phyloP scores from a whole-genome alignment of 2,113 vertebrate species.

The Odontesthes bonariensis region DNA sequence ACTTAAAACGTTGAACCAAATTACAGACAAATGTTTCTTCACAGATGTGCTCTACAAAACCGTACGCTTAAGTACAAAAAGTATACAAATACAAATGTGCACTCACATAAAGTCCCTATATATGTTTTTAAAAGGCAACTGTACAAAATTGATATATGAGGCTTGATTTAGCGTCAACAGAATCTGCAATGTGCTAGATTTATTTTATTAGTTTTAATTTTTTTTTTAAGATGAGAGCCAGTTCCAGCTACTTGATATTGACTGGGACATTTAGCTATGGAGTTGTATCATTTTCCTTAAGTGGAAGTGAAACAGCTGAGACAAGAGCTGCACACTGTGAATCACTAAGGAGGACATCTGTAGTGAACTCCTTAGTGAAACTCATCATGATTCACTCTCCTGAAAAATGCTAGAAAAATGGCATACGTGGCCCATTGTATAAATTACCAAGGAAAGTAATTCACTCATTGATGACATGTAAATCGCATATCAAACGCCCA shows the following conservation, averaged over 20 bases:
- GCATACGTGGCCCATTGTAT: too few species aligned
- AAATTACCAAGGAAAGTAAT: background rate
- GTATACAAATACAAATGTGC: slow-evolving; percentile 21
- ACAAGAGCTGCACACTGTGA: background rate
- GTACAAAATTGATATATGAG: slow-evolving; percentile 3
- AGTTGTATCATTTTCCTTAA: background rate
- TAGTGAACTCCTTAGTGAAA: background rate
- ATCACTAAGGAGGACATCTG: background rate
- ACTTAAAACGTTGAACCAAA: slow-evolving; percentile 1
- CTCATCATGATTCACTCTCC: background rate
- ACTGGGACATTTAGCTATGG: background rate
- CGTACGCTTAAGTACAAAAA: slow-evolving; percentile 20
- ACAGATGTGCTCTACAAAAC: slow-evolving; percentile 22
- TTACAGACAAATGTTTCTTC: slow-evolving; percentile 21
- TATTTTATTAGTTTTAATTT: background rate
- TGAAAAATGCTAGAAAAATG: background rate
- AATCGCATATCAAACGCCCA: background rate
- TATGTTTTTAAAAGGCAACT: slow-evolving; percentile 1
- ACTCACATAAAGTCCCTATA: slow-evolving; percentile 4
- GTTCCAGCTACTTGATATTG: background rate
- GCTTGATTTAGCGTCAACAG: background rate
- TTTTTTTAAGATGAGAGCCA: background rate
- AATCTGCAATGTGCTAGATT: background rate
- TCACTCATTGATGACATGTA: background rate
- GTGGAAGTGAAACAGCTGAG: background rate